phyloP scores from a whole-genome alignment of 2,113 vertebrate species.

The Hylia prasina region DNA sequence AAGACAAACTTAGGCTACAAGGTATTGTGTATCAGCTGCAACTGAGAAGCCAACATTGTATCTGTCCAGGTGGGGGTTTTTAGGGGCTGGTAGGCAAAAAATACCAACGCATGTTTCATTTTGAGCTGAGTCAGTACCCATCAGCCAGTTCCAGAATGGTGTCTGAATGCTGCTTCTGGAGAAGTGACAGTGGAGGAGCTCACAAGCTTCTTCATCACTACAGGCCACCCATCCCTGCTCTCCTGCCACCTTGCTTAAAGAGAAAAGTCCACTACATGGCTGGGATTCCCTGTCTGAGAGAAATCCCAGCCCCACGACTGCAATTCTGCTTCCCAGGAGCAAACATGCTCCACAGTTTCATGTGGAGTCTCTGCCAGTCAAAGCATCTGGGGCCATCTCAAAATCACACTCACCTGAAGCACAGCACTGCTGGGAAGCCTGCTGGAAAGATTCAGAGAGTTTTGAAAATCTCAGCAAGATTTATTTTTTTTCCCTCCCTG shows the following conservation, averaged over 20 bases:
- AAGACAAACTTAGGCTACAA: neutral
- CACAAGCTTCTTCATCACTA: neutral
- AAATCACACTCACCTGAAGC: neutral
- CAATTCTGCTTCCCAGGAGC: neutral
- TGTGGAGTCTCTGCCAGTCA: neutral
- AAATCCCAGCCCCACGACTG: neutral
- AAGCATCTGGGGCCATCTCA: neutral
- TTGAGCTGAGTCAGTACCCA: neutral
- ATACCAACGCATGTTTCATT: neutral
- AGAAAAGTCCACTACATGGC: neutral
- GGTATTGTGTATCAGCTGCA: neutral
- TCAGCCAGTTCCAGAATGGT: neutral
- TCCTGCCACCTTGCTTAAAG: neutral
- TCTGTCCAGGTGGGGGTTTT: accelerated
- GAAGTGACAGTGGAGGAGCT: neutral
- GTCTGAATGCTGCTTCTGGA: neutral
- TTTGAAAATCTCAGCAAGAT: neutral
- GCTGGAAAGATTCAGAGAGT: neutral
- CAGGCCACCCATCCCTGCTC: neutral
- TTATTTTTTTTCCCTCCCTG: neutral
- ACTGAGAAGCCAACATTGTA: neutral
- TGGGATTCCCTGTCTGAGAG: neutral
- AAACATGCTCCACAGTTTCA: neutral
- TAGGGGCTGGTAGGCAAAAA: neutral
- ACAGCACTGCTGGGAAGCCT: neutral